phyloP scores from a whole-genome alignment of 2,113 vertebrate genomes.

The Colistium nudipinnis region DNA sequence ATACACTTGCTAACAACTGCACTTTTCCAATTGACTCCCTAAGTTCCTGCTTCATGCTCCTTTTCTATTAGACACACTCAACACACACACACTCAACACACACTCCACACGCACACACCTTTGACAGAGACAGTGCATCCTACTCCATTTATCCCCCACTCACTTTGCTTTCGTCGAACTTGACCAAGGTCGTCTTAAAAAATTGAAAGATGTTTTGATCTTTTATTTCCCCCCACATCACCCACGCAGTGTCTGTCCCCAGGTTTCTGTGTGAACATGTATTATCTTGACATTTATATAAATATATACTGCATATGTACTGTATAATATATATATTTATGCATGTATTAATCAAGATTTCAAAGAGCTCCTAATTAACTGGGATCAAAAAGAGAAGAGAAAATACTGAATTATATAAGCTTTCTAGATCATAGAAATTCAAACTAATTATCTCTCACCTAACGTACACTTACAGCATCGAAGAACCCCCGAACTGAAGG shows the following conservation, averaged over 20 bases:
- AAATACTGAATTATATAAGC: background rate
- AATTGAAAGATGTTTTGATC: background rate
- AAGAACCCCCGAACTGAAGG: no score
- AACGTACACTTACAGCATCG: background rate
- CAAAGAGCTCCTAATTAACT: background rate
- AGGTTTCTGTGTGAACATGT: no score
- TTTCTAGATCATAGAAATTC: background rate
- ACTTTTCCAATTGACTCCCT: constrained; percentile 33
- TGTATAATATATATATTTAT: no score
- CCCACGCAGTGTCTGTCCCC: background rate
- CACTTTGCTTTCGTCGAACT: background rate
- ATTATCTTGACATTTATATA: background rate
- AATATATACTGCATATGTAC: no score
- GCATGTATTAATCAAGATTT: background rate
- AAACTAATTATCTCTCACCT: background rate
- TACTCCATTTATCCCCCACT: background rate
- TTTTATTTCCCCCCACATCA: background rate
- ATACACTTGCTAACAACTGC: constrained; percentile 13
- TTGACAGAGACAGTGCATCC: constrained; percentile 4
- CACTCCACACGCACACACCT: constrained; percentile 1
- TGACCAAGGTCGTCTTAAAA: background rate
- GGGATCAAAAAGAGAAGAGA: background rate
- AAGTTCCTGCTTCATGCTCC: constrained; percentile 25
- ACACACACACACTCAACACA: background rate
- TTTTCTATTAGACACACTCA: constrained; percentile 11